phyloP scores from a whole-genome alignment of 2,888 invertebrate species.

The Luffia ferchaultella region DNA sequence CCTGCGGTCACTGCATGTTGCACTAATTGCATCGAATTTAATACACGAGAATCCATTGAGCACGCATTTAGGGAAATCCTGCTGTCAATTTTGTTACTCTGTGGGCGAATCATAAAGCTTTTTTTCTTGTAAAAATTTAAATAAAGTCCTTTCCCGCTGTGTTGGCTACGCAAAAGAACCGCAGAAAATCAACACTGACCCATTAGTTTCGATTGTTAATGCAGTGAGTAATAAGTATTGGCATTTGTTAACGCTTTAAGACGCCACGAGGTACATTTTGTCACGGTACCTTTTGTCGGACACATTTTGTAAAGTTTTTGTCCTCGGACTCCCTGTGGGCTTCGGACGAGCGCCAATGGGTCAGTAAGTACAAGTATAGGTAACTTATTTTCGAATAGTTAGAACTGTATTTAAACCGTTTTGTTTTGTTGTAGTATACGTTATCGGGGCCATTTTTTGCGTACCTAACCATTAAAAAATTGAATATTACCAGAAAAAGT shows the following conservation, averaged over 20 bases:
- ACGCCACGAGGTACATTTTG: constrained; percentile 2
- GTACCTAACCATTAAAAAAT: too few relatives aligned
- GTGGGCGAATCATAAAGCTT: too few relatives aligned
- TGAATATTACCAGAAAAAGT: neutral
- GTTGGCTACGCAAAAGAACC: constrained; percentile 28
- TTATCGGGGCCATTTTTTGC: too few relatives aligned
- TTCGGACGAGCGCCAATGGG: neutral
- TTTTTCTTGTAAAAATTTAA: constrained; percentile 8
- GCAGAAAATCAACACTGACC: constrained; percentile 20
- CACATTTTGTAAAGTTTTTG: neutral
- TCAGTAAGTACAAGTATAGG: too few relatives aligned
- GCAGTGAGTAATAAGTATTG: constrained; percentile 10
- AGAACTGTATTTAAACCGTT: too few relatives aligned
- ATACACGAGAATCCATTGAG: too few relatives aligned
- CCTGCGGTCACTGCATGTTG: neutral
- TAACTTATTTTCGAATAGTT: too few relatives aligned
- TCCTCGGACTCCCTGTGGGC: neutral
- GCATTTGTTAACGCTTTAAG: constrained; percentile 10
- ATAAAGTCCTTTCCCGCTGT: constrained; percentile 39
- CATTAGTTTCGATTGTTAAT: constrained; percentile 16
- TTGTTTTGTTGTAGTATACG: too few relatives aligned
- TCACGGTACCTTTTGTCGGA: neutral
- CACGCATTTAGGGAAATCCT: neutral
- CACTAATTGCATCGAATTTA: neutral
- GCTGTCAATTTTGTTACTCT: neutral